These are phyloP conservation scores for Proterorhinus semilunaris DNA, from an alignment of 2,113 vertebrate genomes.

Conservation along the genomic window DNA sequence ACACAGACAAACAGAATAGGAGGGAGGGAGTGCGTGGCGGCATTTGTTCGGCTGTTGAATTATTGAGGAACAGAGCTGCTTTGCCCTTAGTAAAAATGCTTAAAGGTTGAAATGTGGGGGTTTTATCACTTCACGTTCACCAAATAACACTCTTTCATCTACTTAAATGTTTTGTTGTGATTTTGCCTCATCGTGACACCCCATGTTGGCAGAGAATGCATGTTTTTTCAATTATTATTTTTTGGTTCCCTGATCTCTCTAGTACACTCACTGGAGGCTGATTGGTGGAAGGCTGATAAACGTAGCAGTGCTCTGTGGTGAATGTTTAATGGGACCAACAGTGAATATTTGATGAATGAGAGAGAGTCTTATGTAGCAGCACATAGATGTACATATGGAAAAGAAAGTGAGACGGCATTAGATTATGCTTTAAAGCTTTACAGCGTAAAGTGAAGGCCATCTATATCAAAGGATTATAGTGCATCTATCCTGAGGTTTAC, in stretches of 20 bases:
- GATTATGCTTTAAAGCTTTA: slow-evolving; percentile 2
- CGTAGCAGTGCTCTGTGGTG: slow-evolving; percentile 60
- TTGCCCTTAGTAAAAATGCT: slow-evolving; percentile 39
- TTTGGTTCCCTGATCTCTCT: slow-evolving; percentile 47
- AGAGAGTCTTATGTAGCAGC: slow-evolving; percentile 46
- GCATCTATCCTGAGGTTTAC: slow-evolving; percentile 2
- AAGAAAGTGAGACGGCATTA: slow-evolving; percentile 20
- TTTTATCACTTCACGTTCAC: not conserved
- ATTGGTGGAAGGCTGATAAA: slow-evolving; percentile 70
- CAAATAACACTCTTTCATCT: slow-evolving; percentile 16
- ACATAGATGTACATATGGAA: slow-evolving; percentile 45
- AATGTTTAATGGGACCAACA: slow-evolving; percentile 78
- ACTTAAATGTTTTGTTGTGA: not conserved
- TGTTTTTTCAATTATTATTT: not conserved
- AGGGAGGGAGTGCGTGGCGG: slow-evolving; percentile 28
- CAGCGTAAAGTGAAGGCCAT: slow-evolving; percentile 10
- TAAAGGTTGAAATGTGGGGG: slow-evolving; percentile 39
- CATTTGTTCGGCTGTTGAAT: slow-evolving; percentile 61
- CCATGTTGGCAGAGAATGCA: slow-evolving; percentile 13
- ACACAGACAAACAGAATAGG: not conserved
- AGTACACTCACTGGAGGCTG: slow-evolving; percentile 59
- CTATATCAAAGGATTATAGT: not conserved
- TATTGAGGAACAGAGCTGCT: slow-evolving; percentile 62
- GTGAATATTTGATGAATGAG: slow-evolving; percentile 76
- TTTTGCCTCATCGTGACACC: slow-evolving; percentile 17